Evolutionary conservation across 2,797 vertebrate genomes (phyloP).

Genomic region (Pterois miles): DNA sequence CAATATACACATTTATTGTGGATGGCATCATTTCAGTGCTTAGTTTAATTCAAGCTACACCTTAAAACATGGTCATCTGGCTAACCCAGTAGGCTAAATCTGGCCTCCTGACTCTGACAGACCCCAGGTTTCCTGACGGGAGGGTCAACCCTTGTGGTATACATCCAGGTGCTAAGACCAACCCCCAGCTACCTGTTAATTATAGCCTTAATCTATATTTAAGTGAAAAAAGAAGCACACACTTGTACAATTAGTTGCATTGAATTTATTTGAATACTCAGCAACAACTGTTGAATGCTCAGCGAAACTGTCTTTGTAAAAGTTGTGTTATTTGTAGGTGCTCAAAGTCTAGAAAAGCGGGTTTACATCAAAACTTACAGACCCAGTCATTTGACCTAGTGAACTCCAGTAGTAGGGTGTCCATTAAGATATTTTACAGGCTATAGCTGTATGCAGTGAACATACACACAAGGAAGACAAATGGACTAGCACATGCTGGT

Average conservation of each 20-base stretch:
- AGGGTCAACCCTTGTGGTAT: neutral
- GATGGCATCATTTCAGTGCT: neutral
- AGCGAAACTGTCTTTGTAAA: conserved; percentile 1
- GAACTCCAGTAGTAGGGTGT: neutral
- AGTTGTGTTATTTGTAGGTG: neutral
- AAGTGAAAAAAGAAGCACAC: neutral
- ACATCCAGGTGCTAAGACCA: neutral
- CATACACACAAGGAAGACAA: neutral
- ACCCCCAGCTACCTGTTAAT: neutral
- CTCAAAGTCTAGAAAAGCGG: conserved; percentile 8
- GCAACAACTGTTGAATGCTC: neutral
- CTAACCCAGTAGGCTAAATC: neutral
- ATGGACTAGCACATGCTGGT: neutral
- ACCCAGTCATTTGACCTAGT: neutral
- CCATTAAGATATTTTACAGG: neutral
- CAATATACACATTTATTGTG: neutral
- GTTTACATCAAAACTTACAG: neutral
- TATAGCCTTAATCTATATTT: neutral
- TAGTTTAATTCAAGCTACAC: neutral
- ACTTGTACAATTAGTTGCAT: neutral
- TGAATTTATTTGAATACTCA: conserved; percentile 48
- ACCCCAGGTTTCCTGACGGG: neutral
- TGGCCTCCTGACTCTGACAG: neutral
- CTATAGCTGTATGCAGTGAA: neutral
- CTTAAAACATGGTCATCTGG: neutral